phyloP scores from a whole-genome alignment of 1,140 invertebrate genomes.

The Phenacoccus solenopsis region DNA sequence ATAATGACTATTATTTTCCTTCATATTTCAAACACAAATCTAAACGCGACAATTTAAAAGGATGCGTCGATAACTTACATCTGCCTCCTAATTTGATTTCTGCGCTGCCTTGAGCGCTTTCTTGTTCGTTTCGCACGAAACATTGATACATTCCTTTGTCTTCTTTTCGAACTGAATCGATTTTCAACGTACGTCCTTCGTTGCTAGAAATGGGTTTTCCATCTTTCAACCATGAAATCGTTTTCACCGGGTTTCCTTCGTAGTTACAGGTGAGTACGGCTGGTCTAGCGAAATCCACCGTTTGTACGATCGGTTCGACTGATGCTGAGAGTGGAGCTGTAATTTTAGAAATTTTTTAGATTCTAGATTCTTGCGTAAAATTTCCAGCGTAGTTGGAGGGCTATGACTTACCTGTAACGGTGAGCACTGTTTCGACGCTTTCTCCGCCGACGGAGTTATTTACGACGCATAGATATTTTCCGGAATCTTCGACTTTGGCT shows the following conservation, averaged over 20 bases:
- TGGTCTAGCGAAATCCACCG: constrained; percentile 80
- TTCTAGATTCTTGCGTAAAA: not conserved
- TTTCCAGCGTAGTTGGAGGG: not conserved
- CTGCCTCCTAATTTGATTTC: constrained; percentile 85
- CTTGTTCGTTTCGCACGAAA: constrained; percentile 84
- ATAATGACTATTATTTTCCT: not conserved
- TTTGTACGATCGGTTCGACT: constrained; percentile 80
- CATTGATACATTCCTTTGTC: constrained; percentile 98
- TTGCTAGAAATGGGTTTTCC: constrained; percentile 67
- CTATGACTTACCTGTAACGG: constrained; percentile 56
- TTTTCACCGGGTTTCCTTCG: constrained; percentile 78
- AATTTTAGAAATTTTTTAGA: constrained; percentile 22
- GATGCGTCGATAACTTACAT: constrained; percentile 42
- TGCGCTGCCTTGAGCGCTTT: constrained; percentile 80
- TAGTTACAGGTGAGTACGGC: constrained; percentile 81
- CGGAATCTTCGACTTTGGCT: constrained; percentile 79
- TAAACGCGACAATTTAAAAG: not conserved
- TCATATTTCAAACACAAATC: not conserved
- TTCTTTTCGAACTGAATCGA: constrained; percentile 81
- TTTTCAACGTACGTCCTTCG: constrained; percentile 58
- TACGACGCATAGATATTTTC: constrained; percentile 86
- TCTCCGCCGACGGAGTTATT: constrained; percentile 88
- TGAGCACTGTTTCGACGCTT: constrained; percentile 81
- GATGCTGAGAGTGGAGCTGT: constrained; percentile 67
- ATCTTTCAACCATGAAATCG: constrained; percentile 84